Conservation (phyloP, 2,797 vertebrate genomes). For the Macropus fuliginosus region DNA sequence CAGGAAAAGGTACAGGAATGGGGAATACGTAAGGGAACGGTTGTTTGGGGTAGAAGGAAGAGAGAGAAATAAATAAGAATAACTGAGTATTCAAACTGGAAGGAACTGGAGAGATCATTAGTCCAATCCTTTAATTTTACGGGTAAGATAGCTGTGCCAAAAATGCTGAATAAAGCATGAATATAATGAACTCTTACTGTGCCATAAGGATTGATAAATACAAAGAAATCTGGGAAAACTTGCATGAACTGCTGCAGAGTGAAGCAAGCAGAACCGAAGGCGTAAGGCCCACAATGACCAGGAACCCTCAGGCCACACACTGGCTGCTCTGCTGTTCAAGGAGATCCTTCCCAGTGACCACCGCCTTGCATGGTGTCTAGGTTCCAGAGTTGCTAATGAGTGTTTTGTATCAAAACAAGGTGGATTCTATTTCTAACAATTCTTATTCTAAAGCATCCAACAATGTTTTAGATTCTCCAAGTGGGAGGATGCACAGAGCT, state of each 20-base stretch:
- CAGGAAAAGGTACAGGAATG: neutral
- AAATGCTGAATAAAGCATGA: neutral
- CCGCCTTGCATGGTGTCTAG: no score
- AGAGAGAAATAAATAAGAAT: neutral
- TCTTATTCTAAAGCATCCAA: neutral
- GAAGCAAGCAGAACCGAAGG: neutral
- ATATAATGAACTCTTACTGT: neutral
- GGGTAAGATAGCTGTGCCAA: neutral
- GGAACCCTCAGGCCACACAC: neutral
- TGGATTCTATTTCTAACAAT: neutral
- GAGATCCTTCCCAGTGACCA: neutral
- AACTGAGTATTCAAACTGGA: neutral
- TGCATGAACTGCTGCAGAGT: neutral
- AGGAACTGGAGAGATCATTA: neutral
- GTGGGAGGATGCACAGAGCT: neutral
- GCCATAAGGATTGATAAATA: neutral
- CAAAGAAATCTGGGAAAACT: neutral
- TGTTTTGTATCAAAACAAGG: neutral
- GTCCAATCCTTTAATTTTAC: neutral
- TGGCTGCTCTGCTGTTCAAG: neutral
- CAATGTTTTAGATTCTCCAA: neutral
- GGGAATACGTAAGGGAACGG: neutral
- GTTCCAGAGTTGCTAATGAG: neutral
- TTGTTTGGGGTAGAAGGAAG: neutral
- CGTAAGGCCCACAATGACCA: neutral